Evolutionary conservation across 2,888 invertebrate species (phyloP).

Genomic region (Hirtodrosophila trivittata): DNA sequence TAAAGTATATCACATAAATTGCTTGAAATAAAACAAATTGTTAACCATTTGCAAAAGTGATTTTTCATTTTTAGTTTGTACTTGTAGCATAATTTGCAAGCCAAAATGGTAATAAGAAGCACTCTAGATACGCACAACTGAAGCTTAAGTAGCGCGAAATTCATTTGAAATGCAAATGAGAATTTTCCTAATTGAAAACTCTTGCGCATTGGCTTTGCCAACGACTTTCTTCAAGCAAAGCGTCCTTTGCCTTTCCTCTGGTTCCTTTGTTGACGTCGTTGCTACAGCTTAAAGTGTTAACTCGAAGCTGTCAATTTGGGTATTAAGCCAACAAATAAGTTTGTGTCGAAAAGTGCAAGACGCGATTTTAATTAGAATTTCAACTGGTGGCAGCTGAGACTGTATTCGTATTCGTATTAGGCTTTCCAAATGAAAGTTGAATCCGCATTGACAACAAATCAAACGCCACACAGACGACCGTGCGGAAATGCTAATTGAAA

Average conservation of each 20-base stretch:
- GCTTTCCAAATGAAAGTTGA: slow-evolving; percentile 35
- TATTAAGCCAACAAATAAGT: slow-evolving; percentile 48
- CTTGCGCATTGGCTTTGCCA: slow-evolving; percentile 42
- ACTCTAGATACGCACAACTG: slow-evolving; percentile 53
- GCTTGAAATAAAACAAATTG: slow-evolving; percentile 8
- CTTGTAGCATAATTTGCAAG: slow-evolving; percentile 18
- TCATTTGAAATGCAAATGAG: slow-evolving; percentile 77
- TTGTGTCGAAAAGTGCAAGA: slow-evolving; percentile 34
- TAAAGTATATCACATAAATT: neutral
- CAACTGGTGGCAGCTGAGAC: slow-evolving; percentile 7
- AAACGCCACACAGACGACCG: slow-evolving; percentile 52
- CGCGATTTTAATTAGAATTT: slow-evolving; percentile 67
- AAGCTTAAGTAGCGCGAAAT: slow-evolving; percentile 62
- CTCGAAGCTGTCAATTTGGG: slow-evolving; percentile 52
- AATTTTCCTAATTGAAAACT: slow-evolving; percentile 73
- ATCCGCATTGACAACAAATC: slow-evolving; percentile 33
- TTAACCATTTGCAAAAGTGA: slow-evolving; percentile 21
- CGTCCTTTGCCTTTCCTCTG: neutral
- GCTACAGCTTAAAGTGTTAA: slow-evolving; percentile 66
- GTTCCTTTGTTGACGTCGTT: slow-evolving; percentile 14
- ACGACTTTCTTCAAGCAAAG: slow-evolving; percentile 11
- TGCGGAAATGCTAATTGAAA: slow-evolving; percentile 74
- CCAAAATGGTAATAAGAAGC: slow-evolving; percentile 56
- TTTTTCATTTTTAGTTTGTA: slow-evolving; percentile 23
- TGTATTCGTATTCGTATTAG: slow-evolving; percentile 10